Evolutionary conservation across 2,797 vertebrate species (phyloP).

Genomic region (Acestrorhynchus altus): DNA sequence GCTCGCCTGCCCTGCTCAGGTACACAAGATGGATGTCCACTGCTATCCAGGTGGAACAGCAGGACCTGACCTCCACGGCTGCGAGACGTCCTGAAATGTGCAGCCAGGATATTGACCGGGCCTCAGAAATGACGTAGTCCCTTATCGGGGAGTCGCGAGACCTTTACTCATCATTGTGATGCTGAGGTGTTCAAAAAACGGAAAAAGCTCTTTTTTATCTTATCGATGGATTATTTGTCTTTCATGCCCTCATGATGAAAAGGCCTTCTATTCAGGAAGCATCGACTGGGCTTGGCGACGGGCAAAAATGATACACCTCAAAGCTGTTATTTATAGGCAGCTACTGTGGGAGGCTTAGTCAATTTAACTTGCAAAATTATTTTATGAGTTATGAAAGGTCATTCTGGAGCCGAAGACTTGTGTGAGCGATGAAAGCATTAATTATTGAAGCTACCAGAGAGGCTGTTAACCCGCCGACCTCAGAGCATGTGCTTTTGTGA

Average conservation of each 20-base stretch:
- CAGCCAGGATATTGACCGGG: slow-evolving; percentile 38
- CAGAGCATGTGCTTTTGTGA: not conserved
- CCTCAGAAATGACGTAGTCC: not conserved
- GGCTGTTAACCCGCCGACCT: slow-evolving; percentile 39
- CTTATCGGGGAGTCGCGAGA: not conserved
- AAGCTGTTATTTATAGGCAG: slow-evolving; percentile 52
- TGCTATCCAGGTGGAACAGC: slow-evolving; percentile 71
- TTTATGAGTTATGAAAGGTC: slow-evolving; percentile 57
- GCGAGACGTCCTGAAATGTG: slow-evolving; percentile 52
- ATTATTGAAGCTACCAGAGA: slow-evolving; percentile 41
- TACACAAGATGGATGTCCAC: slow-evolving; percentile 67
- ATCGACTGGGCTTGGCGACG: slow-evolving; percentile 26
- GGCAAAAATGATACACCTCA: slow-evolving; percentile 21
- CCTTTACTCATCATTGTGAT: not conserved
- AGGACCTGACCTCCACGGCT: slow-evolving; percentile 53
- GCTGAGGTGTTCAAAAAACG: slow-evolving; percentile 19
- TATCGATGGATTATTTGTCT: slow-evolving; percentile 48
- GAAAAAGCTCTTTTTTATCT: slow-evolving; percentile 26
- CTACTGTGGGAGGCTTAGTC: slow-evolving; percentile 45
- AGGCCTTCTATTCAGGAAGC: slow-evolving; percentile 33
- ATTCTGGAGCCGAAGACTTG: slow-evolving; percentile 45
- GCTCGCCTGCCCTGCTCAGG: slow-evolving; percentile 59
- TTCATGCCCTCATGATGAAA: slow-evolving; percentile 42
- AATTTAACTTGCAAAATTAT: slow-evolving; percentile 54
- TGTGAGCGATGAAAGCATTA: slow-evolving; percentile 40